Conservation (phyloP, 2,113 vertebrate genomes). For the Bos taurus region ARS-UCD2.0 NC_037338.1:35129501-35130000, state of each 20-base stretch:
- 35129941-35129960: not conserved
- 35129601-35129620: not conserved
- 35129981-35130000: not conserved
- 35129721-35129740: not conserved
- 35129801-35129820: not conserved
- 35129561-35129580: not conserved
- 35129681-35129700: not conserved
- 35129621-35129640: not conserved
- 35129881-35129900: not conserved
- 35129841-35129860: accelerated
- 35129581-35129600: not conserved
- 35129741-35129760: not conserved
- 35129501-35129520: not conserved
- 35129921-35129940: not conserved
- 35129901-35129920: not conserved
- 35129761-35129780: not conserved
- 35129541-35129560: not conserved
- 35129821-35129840: not conserved
- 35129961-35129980: not conserved
- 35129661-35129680: not conserved
- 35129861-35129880: not conserved
- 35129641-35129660: not conserved
- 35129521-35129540: not conserved
- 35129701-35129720: not conserved
- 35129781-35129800: not conserved